Percentiles rank a stretch among this genome's conserved stretches.
These are phyloP conservation scores for Eupleurogrammus muticus DNA, from an alignment of 2,797 vertebrate genomes.

Conservation along the genomic window DNA sequence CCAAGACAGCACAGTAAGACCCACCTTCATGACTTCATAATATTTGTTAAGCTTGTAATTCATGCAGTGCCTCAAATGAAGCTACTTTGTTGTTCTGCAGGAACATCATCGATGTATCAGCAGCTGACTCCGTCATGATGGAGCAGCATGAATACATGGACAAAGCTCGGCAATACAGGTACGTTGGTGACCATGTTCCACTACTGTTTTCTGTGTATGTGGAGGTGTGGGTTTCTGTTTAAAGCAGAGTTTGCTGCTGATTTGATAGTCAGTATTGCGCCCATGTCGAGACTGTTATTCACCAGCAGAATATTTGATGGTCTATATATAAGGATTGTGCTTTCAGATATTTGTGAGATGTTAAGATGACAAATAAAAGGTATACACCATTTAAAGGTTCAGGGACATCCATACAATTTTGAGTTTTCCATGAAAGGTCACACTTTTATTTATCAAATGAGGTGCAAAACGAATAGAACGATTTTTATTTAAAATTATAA, in stretches of 20 bases:
- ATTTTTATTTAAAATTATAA: too few relatives aligned
- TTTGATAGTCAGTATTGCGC: neutral
- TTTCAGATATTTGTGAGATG: neutral
- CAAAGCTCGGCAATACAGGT: conserved; percentile 97
- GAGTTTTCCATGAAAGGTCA: too few relatives aligned
- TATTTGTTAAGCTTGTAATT: too few relatives aligned
- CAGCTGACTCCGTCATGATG: conserved; percentile 96
- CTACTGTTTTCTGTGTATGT: neutral
- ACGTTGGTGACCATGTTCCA: conserved; percentile 13
- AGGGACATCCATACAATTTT: too few relatives aligned
- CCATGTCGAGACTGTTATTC: conserved; percentile 1
- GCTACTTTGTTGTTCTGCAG: conserved; percentile 77
- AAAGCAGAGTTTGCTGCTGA: neutral
- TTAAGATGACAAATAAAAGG: neutral
- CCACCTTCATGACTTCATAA: neutral
- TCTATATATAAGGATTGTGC: too few relatives aligned
- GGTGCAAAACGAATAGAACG: too few relatives aligned
- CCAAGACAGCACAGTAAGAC: conserved; percentile 93
- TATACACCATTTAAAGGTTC: too few relatives aligned
- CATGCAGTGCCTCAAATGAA: neutral
- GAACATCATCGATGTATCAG: conserved; percentile 97
- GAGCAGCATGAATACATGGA: conserved; percentile 99
- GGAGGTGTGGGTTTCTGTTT: neutral
- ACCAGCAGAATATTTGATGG: too few relatives aligned
- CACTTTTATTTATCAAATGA: too few relatives aligned